These are phyloP conservation scores for Calypte anna DNA, from an alignment of 2,113 vertebrate species.

Conservation along the genomic window DNA sequence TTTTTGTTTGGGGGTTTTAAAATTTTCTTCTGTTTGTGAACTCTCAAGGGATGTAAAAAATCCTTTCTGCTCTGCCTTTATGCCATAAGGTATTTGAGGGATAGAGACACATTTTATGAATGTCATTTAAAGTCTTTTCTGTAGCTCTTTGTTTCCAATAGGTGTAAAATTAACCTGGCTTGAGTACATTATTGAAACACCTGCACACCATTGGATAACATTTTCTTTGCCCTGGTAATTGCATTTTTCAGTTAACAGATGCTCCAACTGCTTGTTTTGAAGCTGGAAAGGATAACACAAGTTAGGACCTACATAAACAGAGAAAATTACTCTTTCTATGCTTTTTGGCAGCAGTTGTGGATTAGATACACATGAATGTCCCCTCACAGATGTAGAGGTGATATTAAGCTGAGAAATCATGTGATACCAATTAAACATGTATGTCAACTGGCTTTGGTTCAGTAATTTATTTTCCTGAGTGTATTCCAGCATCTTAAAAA, in stretches of 20 bases:
- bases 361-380: slow-evolving; percentile 1
- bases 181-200: slow-evolving; percentile 37
- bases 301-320: slow-evolving; percentile 51
- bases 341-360: slow-evolving; percentile 48
- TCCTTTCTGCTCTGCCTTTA: neutral
- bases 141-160: neutral
- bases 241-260: slow-evolving; percentile 11
- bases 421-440: slow-evolving; percentile 38
- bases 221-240: slow-evolving; percentile 34
- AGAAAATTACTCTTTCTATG: slow-evolving; percentile 52
- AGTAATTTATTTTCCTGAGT: slow-evolving; percentile 10
- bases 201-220: slow-evolving; percentile 18
- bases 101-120: neutral
- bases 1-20: neutral
- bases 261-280: slow-evolving; percentile 52
- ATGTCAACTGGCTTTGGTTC: slow-evolving; percentile 31
- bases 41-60: neutral
- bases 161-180: slow-evolving; percentile 37
- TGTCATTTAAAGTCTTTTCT: neutral
- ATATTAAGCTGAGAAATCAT: slow-evolving; percentile 53
- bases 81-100: neutral
- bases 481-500: neutral
- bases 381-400: slow-evolving; percentile 45
- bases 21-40: neutral
- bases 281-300: slow-evolving; percentile 33